Evolutionary conservation across 2,797 vertebrate genomes (phyloP), one percentile per base, ranked within the genome.

Genomic region (Lepus townsendii): DNA sequence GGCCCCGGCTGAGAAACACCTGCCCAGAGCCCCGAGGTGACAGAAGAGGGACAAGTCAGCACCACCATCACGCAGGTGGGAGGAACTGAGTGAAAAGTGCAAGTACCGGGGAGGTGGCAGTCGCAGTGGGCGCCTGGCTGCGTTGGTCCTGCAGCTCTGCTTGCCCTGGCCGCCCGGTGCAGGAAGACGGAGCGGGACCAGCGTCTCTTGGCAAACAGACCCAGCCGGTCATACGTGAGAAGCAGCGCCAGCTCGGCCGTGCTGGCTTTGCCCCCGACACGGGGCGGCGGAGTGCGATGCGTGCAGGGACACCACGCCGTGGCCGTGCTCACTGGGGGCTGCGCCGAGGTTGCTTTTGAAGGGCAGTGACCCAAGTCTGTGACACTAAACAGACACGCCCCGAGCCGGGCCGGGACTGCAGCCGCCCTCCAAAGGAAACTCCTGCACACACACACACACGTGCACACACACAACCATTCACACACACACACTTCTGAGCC

Each of bases 341-440:
- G 42, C 88, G 93, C 92, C 92, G 96, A 97, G 95, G 95, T 73
- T 96, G 97, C 83, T 95, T 98, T 98, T 97, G 97, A 97, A 96
- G 91, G 95, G 93, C 97, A 91, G 90, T 90, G 95, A 98, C 97
- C 97, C 83, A 57, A 94, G 97, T 97, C 84, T 65, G 97, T 95
- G 97, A 96, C 97, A 93, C 97, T 96, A 93, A 97, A 97, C 97
- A 98, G 97, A 98, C 97, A 97, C 16, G 1, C 88, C 95, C 96
- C 88, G 96, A 96, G 95, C 96, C 97, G 88, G 38, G 47, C 89
- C 95, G 84, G 97, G 96, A 97, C 94, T 93, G 95, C 97, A 3
- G 13, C 42, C 42, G 1, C 42, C 42, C 42, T 47, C 42, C 1
- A 42, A 8, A 42, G 42, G 42, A 42, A 42, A 42, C 42, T 42